Evolutionary conservation across 2,113 vertebrate genomes (phyloP).

Genomic region (Zingel zingel): DNA sequence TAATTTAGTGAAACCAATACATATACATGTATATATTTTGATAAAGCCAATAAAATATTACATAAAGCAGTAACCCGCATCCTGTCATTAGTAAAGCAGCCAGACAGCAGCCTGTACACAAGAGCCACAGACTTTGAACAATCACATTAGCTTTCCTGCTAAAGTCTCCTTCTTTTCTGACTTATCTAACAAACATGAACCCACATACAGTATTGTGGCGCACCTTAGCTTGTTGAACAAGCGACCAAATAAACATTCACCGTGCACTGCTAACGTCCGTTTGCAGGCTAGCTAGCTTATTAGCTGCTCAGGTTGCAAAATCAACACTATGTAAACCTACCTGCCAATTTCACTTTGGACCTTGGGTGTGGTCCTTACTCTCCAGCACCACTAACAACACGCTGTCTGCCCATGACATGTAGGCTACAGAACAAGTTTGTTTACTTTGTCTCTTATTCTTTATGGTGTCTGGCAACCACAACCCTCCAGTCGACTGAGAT

Average conservation of each 20-base stretch:
- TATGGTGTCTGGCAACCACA: no score
- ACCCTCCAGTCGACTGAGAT: background rate
- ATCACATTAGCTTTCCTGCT: background rate
- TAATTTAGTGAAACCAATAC: background rate
- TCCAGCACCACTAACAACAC: background rate
- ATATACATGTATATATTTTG: background rate
- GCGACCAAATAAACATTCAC: background rate
- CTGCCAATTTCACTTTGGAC: background rate
- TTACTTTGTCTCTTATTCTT: background rate
- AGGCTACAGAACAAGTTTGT: background rate
- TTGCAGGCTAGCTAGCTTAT: background rate
- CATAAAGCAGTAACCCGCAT: background rate
- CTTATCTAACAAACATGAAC: background rate
- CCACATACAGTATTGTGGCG: no score
- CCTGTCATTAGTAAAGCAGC: no score
- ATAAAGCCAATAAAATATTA: background rate
- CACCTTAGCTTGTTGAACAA: background rate
- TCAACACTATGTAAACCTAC: background rate
- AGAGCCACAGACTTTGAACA: background rate
- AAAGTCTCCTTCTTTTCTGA: background rate
- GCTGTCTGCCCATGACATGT: background rate
- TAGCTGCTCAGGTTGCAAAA: background rate
- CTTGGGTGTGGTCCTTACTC: background rate
- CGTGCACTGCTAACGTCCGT: background rate
- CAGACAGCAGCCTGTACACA: background rate